A percentile compares a stretch with the other conserved stretches of the same genome.
Conservation (phyloP, 2,797 vertebrate genomes). For the Sciurus carolinensis region DNA sequence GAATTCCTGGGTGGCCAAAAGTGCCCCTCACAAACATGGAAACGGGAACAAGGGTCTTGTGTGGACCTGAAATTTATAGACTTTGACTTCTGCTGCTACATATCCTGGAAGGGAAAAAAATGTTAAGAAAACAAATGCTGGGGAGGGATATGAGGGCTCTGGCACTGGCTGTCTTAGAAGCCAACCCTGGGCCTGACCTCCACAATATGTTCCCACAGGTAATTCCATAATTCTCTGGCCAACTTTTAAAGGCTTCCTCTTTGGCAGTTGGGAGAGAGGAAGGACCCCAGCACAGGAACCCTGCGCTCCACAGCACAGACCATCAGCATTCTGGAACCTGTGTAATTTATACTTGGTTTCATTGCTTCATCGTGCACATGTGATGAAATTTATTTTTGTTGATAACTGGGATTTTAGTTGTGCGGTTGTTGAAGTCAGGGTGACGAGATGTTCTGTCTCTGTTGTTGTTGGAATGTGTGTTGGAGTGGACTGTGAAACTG, state of each 20-base stretch:
- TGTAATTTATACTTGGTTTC: constrained; percentile 94
- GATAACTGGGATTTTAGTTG: constrained; percentile 88
- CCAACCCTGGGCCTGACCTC: constrained; percentile 91
- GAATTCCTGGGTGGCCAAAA: constrained; percentile 73
- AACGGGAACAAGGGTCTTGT: constrained; percentile 89
- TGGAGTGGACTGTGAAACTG: constrained; percentile 94
- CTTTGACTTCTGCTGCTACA: constrained; percentile 86
- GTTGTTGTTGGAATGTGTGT: constrained; percentile 94
- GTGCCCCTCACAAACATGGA: constrained; percentile 81
- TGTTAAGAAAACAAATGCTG: constrained; percentile 90
- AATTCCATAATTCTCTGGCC: constrained; percentile 95
- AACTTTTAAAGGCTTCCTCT: constrained; percentile 97
- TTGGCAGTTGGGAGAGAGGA: constrained; percentile 92
- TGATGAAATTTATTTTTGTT: constrained; percentile 90
- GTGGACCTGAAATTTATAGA: constrained; percentile 90
- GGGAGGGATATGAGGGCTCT: constrained; percentile 91
- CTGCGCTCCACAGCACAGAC: constrained; percentile 89
- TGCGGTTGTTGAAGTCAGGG: constrained; percentile 64
- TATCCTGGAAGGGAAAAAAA: constrained; percentile 89
- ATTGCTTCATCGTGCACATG: constrained; percentile 92
- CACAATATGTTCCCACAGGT: constrained; percentile 97
- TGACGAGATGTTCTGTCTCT: constrained; percentile 83
- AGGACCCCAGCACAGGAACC: constrained; percentile 91
- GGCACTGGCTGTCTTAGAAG: constrained; percentile 90
- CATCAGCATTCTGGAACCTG: constrained; percentile 89